phyloP scores from a whole-genome alignment of 1,140 invertebrate genomes.

The Babylonia areolata region DNA sequence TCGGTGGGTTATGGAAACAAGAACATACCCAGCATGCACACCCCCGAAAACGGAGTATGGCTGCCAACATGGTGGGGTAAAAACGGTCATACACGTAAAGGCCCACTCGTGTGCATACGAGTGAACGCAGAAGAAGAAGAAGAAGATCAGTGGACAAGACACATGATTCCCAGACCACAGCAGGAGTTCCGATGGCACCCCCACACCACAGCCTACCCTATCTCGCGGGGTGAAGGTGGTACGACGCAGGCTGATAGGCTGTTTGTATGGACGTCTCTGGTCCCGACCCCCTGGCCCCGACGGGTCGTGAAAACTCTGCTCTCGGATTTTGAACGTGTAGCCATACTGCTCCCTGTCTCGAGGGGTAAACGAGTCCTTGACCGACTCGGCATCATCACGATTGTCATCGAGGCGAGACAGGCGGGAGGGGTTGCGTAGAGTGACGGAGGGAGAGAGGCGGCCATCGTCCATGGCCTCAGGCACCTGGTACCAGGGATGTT shows the following conservation, averaged over 20 bases:
- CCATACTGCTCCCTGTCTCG: conserved; percentile 14
- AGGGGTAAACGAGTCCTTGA: conserved; percentile 28
- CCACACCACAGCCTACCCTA: conserved; percentile 51
- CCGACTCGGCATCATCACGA: conserved; percentile 27
- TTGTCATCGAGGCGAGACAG: conserved; percentile 43
- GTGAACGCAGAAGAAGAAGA: too few species aligned
- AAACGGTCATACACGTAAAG: too few species aligned
- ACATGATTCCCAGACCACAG: too few species aligned
- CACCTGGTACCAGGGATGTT: conserved; percentile 15
- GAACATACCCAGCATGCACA: too few species aligned
- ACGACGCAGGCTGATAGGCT: conserved; percentile 28
- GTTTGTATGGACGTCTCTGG: conserved; percentile 35
- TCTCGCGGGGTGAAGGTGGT: conserved; percentile 63
- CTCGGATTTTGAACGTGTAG: conserved; percentile 16
- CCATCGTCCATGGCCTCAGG: conserved; percentile 46
- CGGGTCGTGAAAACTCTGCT: conserved; percentile 31
- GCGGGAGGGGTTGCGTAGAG: conserved; percentile 47
- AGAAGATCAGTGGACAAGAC: too few species aligned
- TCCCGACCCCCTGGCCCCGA: not conserved
- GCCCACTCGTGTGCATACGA: too few species aligned
- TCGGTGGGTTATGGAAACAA: too few species aligned
- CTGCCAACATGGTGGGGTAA: too few species aligned
- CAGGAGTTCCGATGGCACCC: too few species aligned
- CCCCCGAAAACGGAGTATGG: too few species aligned
- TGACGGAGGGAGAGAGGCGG: conserved; percentile 48